phyloP scores from a whole-genome alignment of 1,140 invertebrate genomes.

The Cryptotermes secundus region DNA sequence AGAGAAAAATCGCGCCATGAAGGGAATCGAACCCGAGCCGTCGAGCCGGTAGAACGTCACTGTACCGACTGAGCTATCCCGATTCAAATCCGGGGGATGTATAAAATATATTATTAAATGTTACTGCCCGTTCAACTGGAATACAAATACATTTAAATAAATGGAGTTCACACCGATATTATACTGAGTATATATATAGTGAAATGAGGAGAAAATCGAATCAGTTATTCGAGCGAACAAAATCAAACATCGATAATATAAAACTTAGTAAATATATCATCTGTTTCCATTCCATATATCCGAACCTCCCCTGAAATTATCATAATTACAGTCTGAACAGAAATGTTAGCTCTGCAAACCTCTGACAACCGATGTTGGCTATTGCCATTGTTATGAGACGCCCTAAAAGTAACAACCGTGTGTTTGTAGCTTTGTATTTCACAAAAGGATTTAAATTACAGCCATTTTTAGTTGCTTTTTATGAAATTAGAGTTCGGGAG shows the following conservation, averaged over 20 bases:
- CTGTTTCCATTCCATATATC: background rate
- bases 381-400: background rate
- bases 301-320: background rate
- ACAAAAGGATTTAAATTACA: slow-evolving; percentile 18
- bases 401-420: background rate
- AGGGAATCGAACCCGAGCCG: too few species aligned
- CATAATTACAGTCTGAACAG: background rate
- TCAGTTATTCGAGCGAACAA: too few species aligned
- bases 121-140: background rate
- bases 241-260: background rate
- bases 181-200: too few species aligned
- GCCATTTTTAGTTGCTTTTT: background rate
- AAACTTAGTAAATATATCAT: background rate
- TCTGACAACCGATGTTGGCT: background rate
- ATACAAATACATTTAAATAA: too few species aligned
- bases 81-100: background rate
- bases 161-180: too few species aligned
- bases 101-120: background rate
- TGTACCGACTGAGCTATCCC: too few species aligned
- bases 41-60: too few species aligned
- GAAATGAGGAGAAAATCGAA: too few species aligned
- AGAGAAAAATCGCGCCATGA: too few species aligned
- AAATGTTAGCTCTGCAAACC: background rate
- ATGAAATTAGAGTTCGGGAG: background rate
- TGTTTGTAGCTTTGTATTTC: slow-evolving; percentile 2